Conservation (phyloP, 2,113 vertebrate genomes). For the Chloroceryle aenea region DNA sequence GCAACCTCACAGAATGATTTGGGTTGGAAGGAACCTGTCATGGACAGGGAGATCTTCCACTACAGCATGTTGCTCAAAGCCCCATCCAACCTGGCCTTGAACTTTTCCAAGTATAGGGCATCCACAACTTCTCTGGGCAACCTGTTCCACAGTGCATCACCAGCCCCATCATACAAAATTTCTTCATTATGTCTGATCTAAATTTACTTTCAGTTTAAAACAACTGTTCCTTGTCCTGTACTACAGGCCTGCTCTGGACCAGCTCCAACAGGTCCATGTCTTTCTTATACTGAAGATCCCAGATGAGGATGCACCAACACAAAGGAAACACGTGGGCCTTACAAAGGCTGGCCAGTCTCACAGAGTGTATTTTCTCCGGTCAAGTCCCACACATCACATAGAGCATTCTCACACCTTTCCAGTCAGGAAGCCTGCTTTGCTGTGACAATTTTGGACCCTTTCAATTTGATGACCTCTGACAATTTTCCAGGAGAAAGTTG, state of each 20-base stretch:
- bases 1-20: not conserved
- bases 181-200: not conserved
- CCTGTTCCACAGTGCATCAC: not conserved
- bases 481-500: not conserved
- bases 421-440: not conserved
- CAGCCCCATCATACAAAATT: not conserved
- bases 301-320: not conserved
- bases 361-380: not conserved
- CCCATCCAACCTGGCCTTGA: not conserved
- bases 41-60: not conserved
- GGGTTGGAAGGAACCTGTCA: not conserved
- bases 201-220: not conserved
- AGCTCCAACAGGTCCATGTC: not conserved
- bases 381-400: fast-evolving
- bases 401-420: not conserved
- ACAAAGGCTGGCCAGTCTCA: not conserved
- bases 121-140: not conserved
- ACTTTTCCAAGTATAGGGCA: not conserved
- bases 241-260: not conserved
- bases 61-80: not conserved
- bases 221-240: not conserved
- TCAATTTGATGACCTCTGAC: not conserved
- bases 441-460: fast-evolving
- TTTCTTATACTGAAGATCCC: too few species aligned
- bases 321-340: not conserved